Percentiles rank a stretch among this genome's conserved stretches.
These are phyloP conservation scores for Morpho helenor DNA, from an alignment of 2,888 invertebrate genomes.

Conservation along the genomic window DNA sequence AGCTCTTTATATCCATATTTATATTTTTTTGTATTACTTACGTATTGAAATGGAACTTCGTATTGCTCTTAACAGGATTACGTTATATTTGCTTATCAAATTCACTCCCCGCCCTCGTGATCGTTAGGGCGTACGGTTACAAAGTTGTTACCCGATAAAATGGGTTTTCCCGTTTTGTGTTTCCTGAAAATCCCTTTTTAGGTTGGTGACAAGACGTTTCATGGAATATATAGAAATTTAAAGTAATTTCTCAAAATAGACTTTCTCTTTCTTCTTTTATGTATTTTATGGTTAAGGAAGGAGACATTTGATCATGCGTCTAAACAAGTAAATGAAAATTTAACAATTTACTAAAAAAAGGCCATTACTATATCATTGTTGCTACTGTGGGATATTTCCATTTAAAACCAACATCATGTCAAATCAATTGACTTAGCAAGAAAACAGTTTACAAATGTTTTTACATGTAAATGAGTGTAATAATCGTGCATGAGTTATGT, in stretches of 20 bases:
- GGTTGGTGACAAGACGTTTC: slow-evolving; percentile 4
- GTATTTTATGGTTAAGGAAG: no score
- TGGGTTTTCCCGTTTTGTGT: slow-evolving; percentile 25
- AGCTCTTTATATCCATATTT: no score
- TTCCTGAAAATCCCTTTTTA: slow-evolving; percentile 12
- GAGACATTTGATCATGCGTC: no score
- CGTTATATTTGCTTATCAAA: slow-evolving; percentile 20
- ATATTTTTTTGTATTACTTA: no score
- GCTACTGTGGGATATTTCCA: no score
- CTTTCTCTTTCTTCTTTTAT: no score
- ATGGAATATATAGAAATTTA: background rate
- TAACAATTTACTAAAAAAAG: no score
- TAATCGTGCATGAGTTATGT: slow-evolving; percentile 9
- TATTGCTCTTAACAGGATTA: slow-evolving; percentile 11
- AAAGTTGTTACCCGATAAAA: slow-evolving; percentile 29
- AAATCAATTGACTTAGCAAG: slow-evolving; percentile 8
- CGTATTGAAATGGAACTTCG: background rate
- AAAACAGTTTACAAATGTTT: slow-evolving; percentile 4
- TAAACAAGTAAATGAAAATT: no score
- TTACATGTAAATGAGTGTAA: slow-evolving; percentile 5
- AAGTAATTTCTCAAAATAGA: background rate
- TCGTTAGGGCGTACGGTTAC: slow-evolving; percentile 18
- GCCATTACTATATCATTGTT: no score
- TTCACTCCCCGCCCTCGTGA: slow-evolving; percentile 13
- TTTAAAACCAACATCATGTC: background rate